These are phyloP conservation scores for Hydrolagus colliei DNA, from an alignment of 2,797 vertebrate genomes.

Conservation along the genomic window DNA sequence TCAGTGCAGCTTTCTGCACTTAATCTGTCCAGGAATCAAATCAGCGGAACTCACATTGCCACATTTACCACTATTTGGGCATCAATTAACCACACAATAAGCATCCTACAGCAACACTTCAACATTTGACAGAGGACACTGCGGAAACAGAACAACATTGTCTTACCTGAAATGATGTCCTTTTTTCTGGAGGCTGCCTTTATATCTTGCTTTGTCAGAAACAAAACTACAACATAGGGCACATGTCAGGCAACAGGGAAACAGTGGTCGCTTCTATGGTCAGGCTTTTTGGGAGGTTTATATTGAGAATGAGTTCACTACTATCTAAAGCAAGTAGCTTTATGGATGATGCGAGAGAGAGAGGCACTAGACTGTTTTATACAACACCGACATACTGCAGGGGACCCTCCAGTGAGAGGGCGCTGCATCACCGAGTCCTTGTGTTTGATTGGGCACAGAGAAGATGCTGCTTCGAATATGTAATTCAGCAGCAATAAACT, in stretches of 20 bases:
- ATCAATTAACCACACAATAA: background rate
- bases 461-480: slow-evolving; percentile 49
- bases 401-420: slow-evolving; percentile 83
- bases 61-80: background rate
- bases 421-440: slow-evolving; percentile 62
- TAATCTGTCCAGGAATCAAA: background rate
- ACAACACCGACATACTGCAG: slow-evolving; percentile 69
- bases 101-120: background rate
- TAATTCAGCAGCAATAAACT: slow-evolving; percentile 58
- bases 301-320: slow-evolving; percentile 25
- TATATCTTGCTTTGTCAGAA: no score
- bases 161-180: slow-evolving; percentile 59
- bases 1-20: background rate
- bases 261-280: slow-evolving; percentile 41
- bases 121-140: background rate
- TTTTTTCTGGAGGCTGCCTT: slow-evolving; percentile 26
- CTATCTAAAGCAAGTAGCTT: slow-evolving; percentile 16
- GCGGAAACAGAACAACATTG: slow-evolving; percentile 22
- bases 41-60: background rate
- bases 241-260: no score
- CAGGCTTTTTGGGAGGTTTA: slow-evolving; percentile 50
- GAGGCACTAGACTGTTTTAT: slow-evolving; percentile 59
- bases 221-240: no score
- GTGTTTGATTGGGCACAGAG: slow-evolving; percentile 68
- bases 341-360: slow-evolving; percentile 40